Conservation (phyloP, 2,797 vertebrate genomes). For the Cyclura pinguis region DNA sequence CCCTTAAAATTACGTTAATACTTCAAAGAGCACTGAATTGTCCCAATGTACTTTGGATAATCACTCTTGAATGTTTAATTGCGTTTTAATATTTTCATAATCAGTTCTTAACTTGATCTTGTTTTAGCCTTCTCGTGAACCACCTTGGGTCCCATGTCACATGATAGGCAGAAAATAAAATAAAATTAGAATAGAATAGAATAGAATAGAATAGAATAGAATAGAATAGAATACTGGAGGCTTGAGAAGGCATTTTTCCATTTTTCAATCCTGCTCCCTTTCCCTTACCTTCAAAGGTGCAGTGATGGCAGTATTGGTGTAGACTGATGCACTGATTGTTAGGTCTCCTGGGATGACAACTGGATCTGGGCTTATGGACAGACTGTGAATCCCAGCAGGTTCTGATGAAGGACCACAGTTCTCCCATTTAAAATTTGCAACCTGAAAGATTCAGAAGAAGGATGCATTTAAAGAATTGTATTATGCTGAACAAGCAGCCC, state of each 20-base stretch:
- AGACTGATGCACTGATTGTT: conserved; percentile 34
- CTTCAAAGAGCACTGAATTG: background rate
- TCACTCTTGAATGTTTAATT: background rate
- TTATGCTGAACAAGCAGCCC: background rate
- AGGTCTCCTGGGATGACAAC: conserved; percentile 76
- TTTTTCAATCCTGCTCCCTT: background rate
- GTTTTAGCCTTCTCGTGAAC: no score
- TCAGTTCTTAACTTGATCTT: no score
- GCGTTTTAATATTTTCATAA: no score
- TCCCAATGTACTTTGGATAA: background rate
- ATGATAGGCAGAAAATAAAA: no score
- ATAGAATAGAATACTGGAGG: background rate
- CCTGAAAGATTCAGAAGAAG: conserved; percentile 1
- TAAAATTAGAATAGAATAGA: background rate
- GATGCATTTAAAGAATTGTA: background rate
- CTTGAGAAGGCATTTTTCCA: background rate
- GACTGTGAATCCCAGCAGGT: conserved; percentile 74
- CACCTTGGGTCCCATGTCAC: no score
- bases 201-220: no score
- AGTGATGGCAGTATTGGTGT: conserved; percentile 40
- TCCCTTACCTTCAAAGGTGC: conserved; percentile 75
- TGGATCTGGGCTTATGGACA: conserved; percentile 76
- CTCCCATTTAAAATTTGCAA: conserved; percentile 78
- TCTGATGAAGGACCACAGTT: conserved; percentile 77
- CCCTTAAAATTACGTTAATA: background rate